Base-by-base conservation (phyloP, 2,888 invertebrate genomes). In the Heteromurus nitidus region DNA sequence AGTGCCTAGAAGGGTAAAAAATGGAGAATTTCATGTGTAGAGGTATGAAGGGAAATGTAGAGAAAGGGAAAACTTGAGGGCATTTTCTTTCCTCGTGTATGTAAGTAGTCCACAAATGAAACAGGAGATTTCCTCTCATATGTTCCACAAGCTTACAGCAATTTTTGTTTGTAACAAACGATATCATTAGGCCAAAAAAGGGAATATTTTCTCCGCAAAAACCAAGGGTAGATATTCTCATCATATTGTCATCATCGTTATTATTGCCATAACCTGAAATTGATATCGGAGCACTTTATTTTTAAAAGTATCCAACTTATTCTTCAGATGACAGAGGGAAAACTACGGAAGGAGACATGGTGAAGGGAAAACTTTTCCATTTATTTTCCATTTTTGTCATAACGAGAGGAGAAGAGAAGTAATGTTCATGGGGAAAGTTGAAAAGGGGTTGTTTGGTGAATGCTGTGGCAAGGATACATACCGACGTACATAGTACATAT, bases 351-450 rank as follows among this genome's bases (percentile, higher is more conserved):
- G n/a, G n/a, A n/a, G n/a, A n/a, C n/a, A n/a, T n/a, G n/a, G n/a
- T n/a, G n/a, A 22, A 30, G 18, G 11, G 62, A 30, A 64, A 64
- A 64, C 62, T 64, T 64, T 64, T 64, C 62, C 62, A 64, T 64
- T 64, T 64, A 64, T 64, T 64, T 64, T 13, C 58, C 58, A 7
- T 28, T 64, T 64, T 64, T 64, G 62, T 64, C 62, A 31, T 64
- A 64, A 30, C 62, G 62, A 64, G 62, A 64, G n/a, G n/a, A 64
- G 31, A 22, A 22, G 36, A 31, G 18, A 50, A 50, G 18, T 64
- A 64, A 64, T 64, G 62, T 18, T 64, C 62, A 64, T 64, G 62
- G 62, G 31, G 62, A 64, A 64, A 64, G 62, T 64, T 64, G 62
- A 58, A 58, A 58, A 50, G 26, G 58, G 58, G 20, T 50, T 28